Base-by-base conservation (phyloP, 2,113 vertebrate species). In the Hyla sarda region DNA sequence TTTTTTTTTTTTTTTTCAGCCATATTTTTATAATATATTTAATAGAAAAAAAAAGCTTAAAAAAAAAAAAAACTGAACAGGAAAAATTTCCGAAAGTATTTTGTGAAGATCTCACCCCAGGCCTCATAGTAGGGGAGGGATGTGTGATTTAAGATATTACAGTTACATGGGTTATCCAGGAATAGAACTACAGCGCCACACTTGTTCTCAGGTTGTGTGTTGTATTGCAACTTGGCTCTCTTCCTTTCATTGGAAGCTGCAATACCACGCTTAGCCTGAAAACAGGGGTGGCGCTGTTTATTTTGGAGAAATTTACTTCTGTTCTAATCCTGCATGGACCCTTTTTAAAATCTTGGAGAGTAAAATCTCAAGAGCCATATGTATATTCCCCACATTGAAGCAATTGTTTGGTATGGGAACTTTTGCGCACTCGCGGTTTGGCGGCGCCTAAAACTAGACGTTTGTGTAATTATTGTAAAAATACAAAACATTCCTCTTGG, bases 11-110 rank as follows among this genome's bases (percentile, higher is more conserved):
- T 41, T 41, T 41, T 41, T 92, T 89, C 88, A 86, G 89, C 86
- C 90, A 88, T 90, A 90, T 91, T 91, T 92, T 90, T 92, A 87
- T 91, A 92, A 91, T 82, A 90, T 90, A 86, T 82, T 50, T 82
- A 52, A 54, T 65, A 77, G 48, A 79, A 25, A 17, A 80, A 54
- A 73, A 76, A 58, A 52, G 11, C 19, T 76, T 34, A 48, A 85
- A 32, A n/a, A n/a, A n/a, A n/a, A n/a, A n/a, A n/a, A 62, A 28
- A 30, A 65, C 45, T 82, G 80, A 45, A 82, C 71, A 37, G 47
- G 79, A 37, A 41, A 65, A 67, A 28, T 7, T 65, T 65, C 4
- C 11, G 23, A 60, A 62, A 65, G 6, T 19, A n/a, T n/a, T n/a
- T n/a, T n/a, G 56, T 9, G 7, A 58, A 58, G 56, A 9, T 58